Evolutionary conservation across 2,113 vertebrate genomes (phyloP), one percentile per base, ranked within the genome.

Genomic region (Rana temporaria): DNA sequence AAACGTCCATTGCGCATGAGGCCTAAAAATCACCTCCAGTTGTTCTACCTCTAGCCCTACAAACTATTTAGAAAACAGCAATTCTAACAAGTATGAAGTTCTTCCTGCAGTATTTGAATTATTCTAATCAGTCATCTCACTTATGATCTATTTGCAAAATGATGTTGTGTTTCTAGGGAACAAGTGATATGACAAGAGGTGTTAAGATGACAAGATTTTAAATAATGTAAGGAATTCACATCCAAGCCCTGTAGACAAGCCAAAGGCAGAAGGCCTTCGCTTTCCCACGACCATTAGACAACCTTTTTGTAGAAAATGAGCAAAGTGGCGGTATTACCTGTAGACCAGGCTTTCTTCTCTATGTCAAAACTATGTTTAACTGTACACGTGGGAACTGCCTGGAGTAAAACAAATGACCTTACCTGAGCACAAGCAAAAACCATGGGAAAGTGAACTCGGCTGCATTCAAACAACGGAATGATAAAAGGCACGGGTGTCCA

Each of bases 271-370:
- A 74, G 71, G 64, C 65, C 63, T 24, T 22, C 69, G 34, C n/a
- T 83, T 83, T 83, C 81, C 64, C 81, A 83, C 72, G 63, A 68
- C 64, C 53, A 73, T 76, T 68, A n/a, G 12, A 12, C 52, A 52
- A 67, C 63, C 71, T 83, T 83, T 71, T 22, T 62, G 56, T 48
- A 62, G 2, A 75, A 22, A 42, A 26, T 26, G 2, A 70, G 4
- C 34, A 52, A 30, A 38, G 56, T 71, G 66, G 78, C 32, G 53
- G 78, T 80, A 48, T 70, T 80, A 70, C 78, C 56, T 16, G 55
- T 53, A 80, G 24, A 60, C 74, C 74, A 64, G 34, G 74, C 26
- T 77, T 77, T 77, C 65, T 63, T 20, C 55, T 60, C 30, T 17
- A 4, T 74, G 55, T 59, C 71, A 74, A 16, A 57, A 24, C 18